phyloP scores from a whole-genome alignment of 2,797 vertebrate genomes.

The Lophius americanus region DNA sequence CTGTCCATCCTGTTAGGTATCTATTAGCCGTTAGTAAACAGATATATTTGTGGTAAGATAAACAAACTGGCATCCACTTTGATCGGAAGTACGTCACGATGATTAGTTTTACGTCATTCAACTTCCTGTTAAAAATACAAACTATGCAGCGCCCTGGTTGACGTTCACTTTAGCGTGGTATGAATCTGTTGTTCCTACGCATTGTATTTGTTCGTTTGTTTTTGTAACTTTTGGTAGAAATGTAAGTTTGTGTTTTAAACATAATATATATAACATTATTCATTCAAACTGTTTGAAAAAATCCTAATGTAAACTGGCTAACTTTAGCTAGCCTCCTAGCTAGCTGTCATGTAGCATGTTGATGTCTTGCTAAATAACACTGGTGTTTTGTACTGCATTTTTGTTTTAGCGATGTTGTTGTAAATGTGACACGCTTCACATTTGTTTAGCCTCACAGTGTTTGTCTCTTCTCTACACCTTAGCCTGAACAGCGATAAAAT shows the following conservation, averaged over 20 bases:
- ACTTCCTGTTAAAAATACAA: slow-evolving; percentile 69
- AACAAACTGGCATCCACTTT: too few species aligned
- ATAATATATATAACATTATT: not conserved
- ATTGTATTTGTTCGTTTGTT: not conserved
- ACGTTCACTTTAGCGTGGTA: slow-evolving; percentile 67
- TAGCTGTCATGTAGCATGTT: slow-evolving; percentile 9
- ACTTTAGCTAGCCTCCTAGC: slow-evolving; percentile 41
- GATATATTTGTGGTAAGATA: too few species aligned
- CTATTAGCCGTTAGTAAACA: too few species aligned
- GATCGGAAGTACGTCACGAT: slow-evolving; percentile 13
- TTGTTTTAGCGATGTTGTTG: too few species aligned
- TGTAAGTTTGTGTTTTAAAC: accelerated
- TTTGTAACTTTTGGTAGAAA: accelerated
- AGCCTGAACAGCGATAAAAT: slow-evolving; percentile 35
- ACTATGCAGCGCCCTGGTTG: slow-evolving; percentile 61
- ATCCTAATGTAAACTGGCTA: slow-evolving; percentile 18
- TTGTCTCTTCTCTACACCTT: not conserved
- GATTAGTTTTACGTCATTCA: too few species aligned
- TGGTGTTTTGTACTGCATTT: not conserved
- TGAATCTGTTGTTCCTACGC: not conserved
- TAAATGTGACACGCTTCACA: not conserved
- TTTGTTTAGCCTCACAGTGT: not conserved
- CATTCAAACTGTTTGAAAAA: too few species aligned
- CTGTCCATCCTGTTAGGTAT: too few species aligned
- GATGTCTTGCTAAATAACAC: not conserved